phyloP scores from a whole-genome alignment of 92 coral and sea anemone species.

The Porites lobata region DNA sequence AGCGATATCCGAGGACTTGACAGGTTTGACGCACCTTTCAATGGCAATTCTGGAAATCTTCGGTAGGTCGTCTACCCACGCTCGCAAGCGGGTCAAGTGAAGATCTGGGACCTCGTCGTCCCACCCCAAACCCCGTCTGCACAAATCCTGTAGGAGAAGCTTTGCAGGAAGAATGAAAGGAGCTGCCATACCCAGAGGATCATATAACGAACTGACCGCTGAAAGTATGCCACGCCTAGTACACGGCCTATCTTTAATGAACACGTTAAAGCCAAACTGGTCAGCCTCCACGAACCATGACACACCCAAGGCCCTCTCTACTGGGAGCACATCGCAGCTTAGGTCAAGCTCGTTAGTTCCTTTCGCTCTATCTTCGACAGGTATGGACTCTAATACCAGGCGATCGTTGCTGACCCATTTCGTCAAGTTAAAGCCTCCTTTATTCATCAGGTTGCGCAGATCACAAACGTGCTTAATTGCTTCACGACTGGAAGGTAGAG shows the following conservation, averaged over 20 bases:
- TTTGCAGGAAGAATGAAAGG: no score
- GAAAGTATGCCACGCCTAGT: background rate
- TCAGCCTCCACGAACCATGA: conserved; percentile 60
- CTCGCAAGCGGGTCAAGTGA: no score
- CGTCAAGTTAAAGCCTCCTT: no score
- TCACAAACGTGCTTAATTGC: conserved; percentile 42
- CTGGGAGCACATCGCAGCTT: conserved; percentile 16
- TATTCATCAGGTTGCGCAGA: background rate
- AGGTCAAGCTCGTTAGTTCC: conserved; percentile 54
- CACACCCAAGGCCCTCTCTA: conserved; percentile 54
- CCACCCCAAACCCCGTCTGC: no score
- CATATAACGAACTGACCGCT: background rate
- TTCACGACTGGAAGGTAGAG: conserved; percentile 40
- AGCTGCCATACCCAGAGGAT: conserved; percentile 33
- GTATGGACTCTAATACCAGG: conserved; percentile 57
- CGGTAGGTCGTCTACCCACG: no score
- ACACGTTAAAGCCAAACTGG: background rate
- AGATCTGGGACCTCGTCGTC: no score
- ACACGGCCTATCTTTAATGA: no score
- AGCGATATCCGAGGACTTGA: no score
- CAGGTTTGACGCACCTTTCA: no score
- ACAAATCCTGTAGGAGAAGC: no score
- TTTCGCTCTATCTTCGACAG: conserved; percentile 38
- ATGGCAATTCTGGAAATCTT: no score
- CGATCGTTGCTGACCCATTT: background rate